Base-by-base conservation (phyloP, 2,797 vertebrate genomes). In the Bovichtus variegatus region DNA sequence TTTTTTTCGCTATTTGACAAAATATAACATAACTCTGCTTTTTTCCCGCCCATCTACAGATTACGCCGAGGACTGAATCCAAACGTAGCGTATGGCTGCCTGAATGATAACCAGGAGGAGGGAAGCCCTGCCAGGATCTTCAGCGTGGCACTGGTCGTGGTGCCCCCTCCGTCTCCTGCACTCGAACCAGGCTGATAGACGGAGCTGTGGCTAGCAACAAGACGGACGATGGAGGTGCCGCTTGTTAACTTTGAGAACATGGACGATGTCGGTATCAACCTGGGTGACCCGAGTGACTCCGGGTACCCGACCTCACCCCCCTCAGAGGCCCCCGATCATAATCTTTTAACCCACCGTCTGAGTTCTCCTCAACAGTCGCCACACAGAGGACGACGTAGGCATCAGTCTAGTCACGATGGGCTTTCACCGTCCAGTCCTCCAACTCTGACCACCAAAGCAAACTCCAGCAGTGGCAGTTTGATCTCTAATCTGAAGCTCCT, bases 181-280 rank as follows among this genome's bases (percentile, higher is more conserved):
- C 73, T 86, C 74, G 9, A 83, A 81, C 90, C 89, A 51, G 84
- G 40, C 82, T 81, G 82, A 82, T 23, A 67, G 81, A 71, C 85
- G 88, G 88, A 96, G 85, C 87, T 90, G 87, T 86, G 93, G 91
- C 82, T 92, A 88, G 94, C 90, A 85, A 94, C 92, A 78, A 93
- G 86, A 90, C 94, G 91, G 84, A 95, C 91, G 85, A 98, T 99
- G 97, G 97, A 99, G 92, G 97, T 98, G 90, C 97, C 97, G 34
- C 95, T 99, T 11, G 97, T 98, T 83, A 96, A 96, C 84, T 98
- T 98, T 77, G 97, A 98, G 80, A 98, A 97, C 83, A 91, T 96
- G 51, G 97, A 98, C 0, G 97, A 98, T 76, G 94, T 97, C 18
- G 96, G 93, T 66, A 94, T 96, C 84, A 94, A 94, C 84, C 78